phyloP scores from a whole-genome alignment of 2,113 vertebrate genomes.

The Hemichromis elongatus region DNA sequence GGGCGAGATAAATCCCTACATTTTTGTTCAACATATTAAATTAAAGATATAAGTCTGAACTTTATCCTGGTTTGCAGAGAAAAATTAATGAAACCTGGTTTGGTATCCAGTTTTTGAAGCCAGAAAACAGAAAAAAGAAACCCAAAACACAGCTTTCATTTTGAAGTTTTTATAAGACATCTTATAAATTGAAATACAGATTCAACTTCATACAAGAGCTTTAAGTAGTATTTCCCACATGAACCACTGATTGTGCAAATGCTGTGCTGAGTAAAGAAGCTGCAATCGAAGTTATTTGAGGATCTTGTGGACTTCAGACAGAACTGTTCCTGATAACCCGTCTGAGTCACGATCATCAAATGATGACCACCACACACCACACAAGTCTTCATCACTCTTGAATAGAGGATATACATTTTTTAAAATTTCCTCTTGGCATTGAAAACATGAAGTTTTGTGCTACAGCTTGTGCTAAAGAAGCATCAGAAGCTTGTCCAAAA shows the following conservation, averaged over 20 bases:
- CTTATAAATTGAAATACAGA: slow-evolving; percentile 10
- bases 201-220: slow-evolving; percentile 22
- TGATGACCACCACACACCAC: not conserved
- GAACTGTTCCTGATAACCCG: not conserved
- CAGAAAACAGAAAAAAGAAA: not conserved
- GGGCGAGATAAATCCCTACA: not conserved
- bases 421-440: not conserved
- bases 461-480: not conserved
- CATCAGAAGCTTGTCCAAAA: not conserved
- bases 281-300: slow-evolving; percentile 6
- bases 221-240: slow-evolving; percentile 9
- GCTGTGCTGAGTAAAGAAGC: slow-evolving; percentile 25
- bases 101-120: not conserved
- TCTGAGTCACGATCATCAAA: not conserved
- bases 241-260: slow-evolving; percentile 57
- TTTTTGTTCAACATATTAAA: not conserved
- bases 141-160: not conserved
- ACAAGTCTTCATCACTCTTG: not conserved
- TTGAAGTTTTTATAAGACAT: slow-evolving; percentile 44
- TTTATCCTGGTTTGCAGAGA: too few species aligned
- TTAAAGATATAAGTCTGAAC: too few species aligned
- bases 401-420: not conserved
- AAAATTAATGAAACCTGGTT: not conserved
- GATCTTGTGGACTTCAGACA: not conserved
- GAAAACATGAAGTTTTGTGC: not conserved